These are phyloP conservation scores for Drosophila koepferae DNA, from an alignment of 2,888 invertebrate species.

Conservation along the genomic window DNA sequence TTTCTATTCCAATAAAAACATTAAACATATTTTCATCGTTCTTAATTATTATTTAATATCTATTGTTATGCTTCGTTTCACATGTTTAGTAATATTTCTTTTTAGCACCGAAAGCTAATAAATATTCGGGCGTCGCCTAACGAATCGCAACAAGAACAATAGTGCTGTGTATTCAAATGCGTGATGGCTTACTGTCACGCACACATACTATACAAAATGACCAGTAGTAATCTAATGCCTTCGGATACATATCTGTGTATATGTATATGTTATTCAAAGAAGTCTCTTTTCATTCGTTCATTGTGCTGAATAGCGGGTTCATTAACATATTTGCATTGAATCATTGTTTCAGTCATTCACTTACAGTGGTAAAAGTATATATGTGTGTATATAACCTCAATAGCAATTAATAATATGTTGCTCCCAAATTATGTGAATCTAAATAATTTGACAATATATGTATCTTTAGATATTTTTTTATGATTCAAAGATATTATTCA, in stretches of 20 bases:
- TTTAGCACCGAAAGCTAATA: constrained; percentile 2
- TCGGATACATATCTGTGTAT: constrained; percentile 1
- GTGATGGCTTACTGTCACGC: constrained; percentile 35
- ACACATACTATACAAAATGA: constrained; percentile 28
- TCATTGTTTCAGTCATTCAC: constrained; percentile 13
- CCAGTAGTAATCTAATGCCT: constrained; percentile 10
- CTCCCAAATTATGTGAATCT: background rate
- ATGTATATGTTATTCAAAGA: constrained; percentile 21
- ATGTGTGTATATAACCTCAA: background rate
- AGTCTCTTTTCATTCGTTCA: constrained; percentile 15
- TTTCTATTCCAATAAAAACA: constrained; percentile 14
- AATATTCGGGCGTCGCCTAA: constrained; percentile 47
- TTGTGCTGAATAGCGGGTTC: constrained; percentile 36
- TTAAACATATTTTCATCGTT: background rate
- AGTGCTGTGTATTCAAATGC: constrained; percentile 23
- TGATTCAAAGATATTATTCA: background rate
- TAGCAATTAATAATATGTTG: background rate
- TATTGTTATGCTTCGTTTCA: background rate
- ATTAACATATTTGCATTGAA: constrained; percentile 40
- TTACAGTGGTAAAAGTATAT: constrained; percentile 4
- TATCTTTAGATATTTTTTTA: background rate
- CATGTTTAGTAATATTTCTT: background rate
- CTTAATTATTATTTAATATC: background rate
- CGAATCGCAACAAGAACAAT: constrained; percentile 28
- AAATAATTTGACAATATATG: background rate